phyloP scores from a whole-genome alignment of 2,797 vertebrate genomes.

The Leptoclinus maculatus region DNA sequence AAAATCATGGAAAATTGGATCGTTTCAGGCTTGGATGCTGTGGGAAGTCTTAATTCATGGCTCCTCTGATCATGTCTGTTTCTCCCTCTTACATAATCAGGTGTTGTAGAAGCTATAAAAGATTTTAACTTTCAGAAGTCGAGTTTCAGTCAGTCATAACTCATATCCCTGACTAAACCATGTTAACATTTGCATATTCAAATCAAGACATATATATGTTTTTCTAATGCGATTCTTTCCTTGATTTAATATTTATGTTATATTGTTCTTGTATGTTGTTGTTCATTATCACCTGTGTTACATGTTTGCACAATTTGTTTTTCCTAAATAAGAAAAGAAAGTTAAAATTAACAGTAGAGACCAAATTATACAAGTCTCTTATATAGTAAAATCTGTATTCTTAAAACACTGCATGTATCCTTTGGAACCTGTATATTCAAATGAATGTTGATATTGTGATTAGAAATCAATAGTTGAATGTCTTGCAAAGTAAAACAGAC shows the following conservation, averaged over 20 bases:
- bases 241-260: background rate
- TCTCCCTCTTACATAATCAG: background rate
- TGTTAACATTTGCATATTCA: background rate
- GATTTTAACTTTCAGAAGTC: background rate
- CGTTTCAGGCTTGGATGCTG: background rate
- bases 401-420: background rate
- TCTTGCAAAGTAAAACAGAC: background rate
- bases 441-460: background rate
- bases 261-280: background rate
- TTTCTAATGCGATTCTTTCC: background rate
- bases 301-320: background rate
- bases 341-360: background rate
- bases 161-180: background rate
- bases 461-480: background rate
- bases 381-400: background rate
- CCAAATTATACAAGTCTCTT: background rate
- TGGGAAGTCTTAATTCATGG: conserved; percentile 3
- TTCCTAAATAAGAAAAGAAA: background rate
- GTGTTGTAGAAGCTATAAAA: background rate
- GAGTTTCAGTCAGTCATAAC: background rate
- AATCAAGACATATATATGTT: background rate
- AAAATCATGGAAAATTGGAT: conserved; percentile 38
- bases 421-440: background rate
- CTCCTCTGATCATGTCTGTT: background rate
- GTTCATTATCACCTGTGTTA: background rate